phyloP scores from a whole-genome alignment of 1,140 invertebrate species.

The Achroia grisella region DNA sequence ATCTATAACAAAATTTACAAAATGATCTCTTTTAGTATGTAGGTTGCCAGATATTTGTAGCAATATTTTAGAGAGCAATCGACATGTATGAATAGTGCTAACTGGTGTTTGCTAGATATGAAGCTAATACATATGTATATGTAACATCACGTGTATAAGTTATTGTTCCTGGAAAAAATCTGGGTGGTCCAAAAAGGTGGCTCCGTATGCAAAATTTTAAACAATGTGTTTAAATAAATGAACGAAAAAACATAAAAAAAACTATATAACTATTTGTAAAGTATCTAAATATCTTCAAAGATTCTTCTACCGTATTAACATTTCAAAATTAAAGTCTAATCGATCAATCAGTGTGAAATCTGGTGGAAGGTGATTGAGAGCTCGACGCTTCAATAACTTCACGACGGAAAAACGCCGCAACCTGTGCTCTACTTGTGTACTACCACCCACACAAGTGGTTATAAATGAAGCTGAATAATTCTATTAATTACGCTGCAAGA shows the following conservation, averaged over 20 bases:
- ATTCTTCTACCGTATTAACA: constrained; percentile 3
- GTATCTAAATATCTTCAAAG: background rate
- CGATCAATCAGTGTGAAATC: constrained; percentile 42
- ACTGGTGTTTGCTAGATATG: background rate
- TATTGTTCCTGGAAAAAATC: too few species aligned
- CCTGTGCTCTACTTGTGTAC: constrained; percentile 7
- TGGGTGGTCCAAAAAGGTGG: too few species aligned
- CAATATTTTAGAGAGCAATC: background rate
- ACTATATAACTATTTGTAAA: background rate
- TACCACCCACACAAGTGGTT: background rate
- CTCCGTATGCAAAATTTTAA: too few species aligned
- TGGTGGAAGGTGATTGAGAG: constrained; percentile 35
- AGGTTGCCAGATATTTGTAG: background rate
- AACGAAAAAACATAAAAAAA: too few species aligned
- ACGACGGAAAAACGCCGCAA: constrained; percentile 20
- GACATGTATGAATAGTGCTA: background rate
- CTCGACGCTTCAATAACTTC: constrained; percentile 23
- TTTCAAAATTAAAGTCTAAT: constrained; percentile 41
- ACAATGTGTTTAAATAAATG: too few species aligned
- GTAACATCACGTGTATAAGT: too few species aligned
- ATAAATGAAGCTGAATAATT: too few species aligned
- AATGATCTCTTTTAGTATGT: background rate
- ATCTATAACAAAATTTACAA: too few species aligned
- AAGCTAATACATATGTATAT: too few species aligned
- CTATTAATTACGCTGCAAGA: too few species aligned